Evolutionary conservation across 92 coral and sea anemone genomes (phyloP).

Genomic region (Phenganax stokvisi): DNA sequence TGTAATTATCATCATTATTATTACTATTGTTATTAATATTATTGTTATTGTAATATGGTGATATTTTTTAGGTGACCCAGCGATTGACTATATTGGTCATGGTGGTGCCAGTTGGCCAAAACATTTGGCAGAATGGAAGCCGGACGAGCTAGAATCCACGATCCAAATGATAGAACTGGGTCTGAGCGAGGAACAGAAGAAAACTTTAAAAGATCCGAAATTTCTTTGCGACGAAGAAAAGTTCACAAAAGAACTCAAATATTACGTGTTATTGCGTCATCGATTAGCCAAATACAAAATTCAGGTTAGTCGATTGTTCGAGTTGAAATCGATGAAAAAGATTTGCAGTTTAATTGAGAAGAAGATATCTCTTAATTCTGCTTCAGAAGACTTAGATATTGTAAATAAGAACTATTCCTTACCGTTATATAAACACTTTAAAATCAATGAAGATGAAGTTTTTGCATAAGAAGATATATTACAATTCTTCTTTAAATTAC

Average conservation of each 20-base stretch:
- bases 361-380: too few species aligned
- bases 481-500: too few species aligned
- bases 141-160: slow-evolving; percentile 49
- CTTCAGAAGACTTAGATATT: too few species aligned
- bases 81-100: slow-evolving; percentile 78
- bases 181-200: slow-evolving; percentile 46
- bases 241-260: slow-evolving; percentile 53
- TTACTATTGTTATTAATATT: too few species aligned
- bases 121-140: not conserved
- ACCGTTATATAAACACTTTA: too few species aligned
- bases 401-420: too few species aligned
- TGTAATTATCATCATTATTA: too few species aligned
- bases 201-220: slow-evolving; percentile 48
- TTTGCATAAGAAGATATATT: too few species aligned
- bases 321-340: too few species aligned
- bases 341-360: too few species aligned
- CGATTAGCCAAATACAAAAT: slow-evolving; percentile 67
- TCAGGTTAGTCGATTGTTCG: slow-evolving; percentile 42
- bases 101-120: slow-evolving; percentile 56
- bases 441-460: too few species aligned
- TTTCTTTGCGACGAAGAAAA: slow-evolving; percentile 21
- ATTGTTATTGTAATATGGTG: too few species aligned
- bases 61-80: slow-evolving; percentile 68
- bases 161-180: slow-evolving; percentile 54
- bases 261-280: slow-evolving; percentile 65